A percentile compares a stretch with the other conserved stretches of the same genome.
These are phyloP conservation scores for Drosophila barbarae DNA, from an alignment of 2,888 invertebrate species.

Conservation along the genomic window DNA sequence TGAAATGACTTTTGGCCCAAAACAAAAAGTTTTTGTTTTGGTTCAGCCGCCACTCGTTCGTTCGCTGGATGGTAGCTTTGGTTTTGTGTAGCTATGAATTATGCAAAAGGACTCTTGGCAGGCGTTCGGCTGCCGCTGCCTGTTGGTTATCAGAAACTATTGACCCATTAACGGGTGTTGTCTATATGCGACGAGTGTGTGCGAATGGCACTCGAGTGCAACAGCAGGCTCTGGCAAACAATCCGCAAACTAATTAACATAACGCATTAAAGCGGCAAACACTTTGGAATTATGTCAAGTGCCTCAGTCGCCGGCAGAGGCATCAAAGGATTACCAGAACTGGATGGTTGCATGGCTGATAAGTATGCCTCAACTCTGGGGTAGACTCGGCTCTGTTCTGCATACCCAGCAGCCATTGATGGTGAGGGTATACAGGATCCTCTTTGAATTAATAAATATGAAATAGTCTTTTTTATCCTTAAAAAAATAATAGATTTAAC, in stretches of 20 bases:
- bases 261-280: conserved; percentile 67
- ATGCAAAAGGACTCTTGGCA: conserved; percentile 64
- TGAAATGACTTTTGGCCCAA: conserved; percentile 63
- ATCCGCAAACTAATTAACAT: conserved; percentile 68
- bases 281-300: conserved; percentile 71
- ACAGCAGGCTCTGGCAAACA: conserved; percentile 38
- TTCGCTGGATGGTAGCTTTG: conserved; percentile 13
- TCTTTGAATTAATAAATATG: not conserved
- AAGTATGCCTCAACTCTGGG: conserved; percentile 24
- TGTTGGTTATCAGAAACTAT: conserved; percentile 63
- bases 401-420: not conserved
- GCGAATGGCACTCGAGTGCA: conserved; percentile 48
- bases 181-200: conserved; percentile 23
- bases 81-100: conserved; percentile 56
- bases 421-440: not conserved
- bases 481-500: too few species aligned
- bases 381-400: conserved; percentile 5
- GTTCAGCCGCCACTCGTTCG: conserved; percentile 10
- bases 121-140: conserved; percentile 30
- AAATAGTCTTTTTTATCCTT: not conserved
- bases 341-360: conserved; percentile 36
- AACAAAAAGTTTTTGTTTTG: conserved; percentile 48
- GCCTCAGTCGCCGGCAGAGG: conserved; percentile 39
- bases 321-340: conserved; percentile 63
- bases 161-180: conserved; percentile 69